Evolutionary conservation across 2,888 invertebrate genomes (phyloP), one percentile per base, ranked within the genome.

Genomic region (Plusia festucae): DNA sequence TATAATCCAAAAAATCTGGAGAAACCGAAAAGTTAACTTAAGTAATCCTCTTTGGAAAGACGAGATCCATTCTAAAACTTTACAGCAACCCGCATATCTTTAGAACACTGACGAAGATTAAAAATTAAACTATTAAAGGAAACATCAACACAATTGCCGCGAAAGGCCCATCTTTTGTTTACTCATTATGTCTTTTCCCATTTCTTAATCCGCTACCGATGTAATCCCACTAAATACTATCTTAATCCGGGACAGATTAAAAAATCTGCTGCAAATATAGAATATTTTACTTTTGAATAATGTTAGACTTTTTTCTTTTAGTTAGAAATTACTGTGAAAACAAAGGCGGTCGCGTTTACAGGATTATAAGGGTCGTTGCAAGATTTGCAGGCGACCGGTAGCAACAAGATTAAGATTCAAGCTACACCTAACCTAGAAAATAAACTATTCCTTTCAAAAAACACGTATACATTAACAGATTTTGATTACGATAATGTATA

Each of bases 21-120:
- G 49, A 40, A 27, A 22, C 22, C 46, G 59, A 60, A 60, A 57
- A 44, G 9, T 16, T 40, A 3, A 0, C 34, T 27, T 46, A 49
- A 20, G 11, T 58, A 74, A 71, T 67, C 57, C 65, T 53, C 51
- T 53, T 59, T 61, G 60, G 13, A 40, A n/a, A 32, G 52, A 53
- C 18, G 5, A 22, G 16, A 34, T 9, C 24, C 16, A 32, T 30
- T 15, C 16, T 18, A n/a, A n/a, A 55, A 57, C 5, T 79, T 73
- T 79, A 79, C 71, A 61, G 40, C 78, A 44, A 53, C 79, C 78
- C 74, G 71, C 68, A 76, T 79, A 53, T 7, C 18, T 5, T 27
- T 30, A 30, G 30, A 30, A 30, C 56, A 64, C 73, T 64, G 49
- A 46, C 60, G 24, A 9, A 56, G 69, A 66, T 76, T 76, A 58